phyloP scores from a whole-genome alignment of 2,797 vertebrate genomes.

The Parotocinclus haroldoi region DNA sequence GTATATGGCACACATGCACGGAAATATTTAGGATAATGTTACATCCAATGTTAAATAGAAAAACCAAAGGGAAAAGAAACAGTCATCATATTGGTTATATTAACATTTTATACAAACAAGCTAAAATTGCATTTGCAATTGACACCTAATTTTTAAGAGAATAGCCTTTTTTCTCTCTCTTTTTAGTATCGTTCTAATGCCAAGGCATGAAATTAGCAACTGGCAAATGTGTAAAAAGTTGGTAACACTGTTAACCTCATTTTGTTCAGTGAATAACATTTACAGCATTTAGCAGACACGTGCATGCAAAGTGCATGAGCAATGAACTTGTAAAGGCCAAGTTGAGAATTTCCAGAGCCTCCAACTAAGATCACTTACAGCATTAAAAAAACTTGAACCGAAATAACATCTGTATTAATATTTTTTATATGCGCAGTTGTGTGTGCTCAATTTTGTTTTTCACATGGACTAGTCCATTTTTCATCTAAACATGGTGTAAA shows the following conservation, averaged over 20 bases:
- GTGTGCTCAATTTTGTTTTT: too few species aligned
- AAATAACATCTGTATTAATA: too few species aligned
- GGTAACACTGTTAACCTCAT: not conserved
- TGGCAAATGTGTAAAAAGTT: not conserved
- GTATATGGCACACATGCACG: not conserved
- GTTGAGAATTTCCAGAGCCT: too few species aligned
- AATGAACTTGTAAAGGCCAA: too few species aligned
- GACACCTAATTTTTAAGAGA: slow-evolving; percentile 2
- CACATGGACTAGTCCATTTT: too few species aligned
- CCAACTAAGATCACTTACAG: too few species aligned
- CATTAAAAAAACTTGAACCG: too few species aligned
- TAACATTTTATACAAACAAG: slow-evolving; percentile 6
- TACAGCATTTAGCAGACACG: too few species aligned
- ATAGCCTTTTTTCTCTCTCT: slow-evolving; percentile 11
- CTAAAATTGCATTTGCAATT: slow-evolving; percentile 10
- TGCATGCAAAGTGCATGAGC: too few species aligned
- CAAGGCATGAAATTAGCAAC: not conserved
- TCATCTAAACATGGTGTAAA: too few species aligned
- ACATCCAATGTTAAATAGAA: not conserved
- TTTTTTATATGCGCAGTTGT: too few species aligned
- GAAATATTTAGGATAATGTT: not conserved
- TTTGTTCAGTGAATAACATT: too few species aligned
- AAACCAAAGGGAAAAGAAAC: not conserved
- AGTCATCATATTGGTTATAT: not conserved
- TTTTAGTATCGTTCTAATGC: slow-evolving; percentile 20